Evolutionary conservation across 2,888 invertebrate species (phyloP).

Genomic region (Bembecia ichneumoniformis): DNA sequence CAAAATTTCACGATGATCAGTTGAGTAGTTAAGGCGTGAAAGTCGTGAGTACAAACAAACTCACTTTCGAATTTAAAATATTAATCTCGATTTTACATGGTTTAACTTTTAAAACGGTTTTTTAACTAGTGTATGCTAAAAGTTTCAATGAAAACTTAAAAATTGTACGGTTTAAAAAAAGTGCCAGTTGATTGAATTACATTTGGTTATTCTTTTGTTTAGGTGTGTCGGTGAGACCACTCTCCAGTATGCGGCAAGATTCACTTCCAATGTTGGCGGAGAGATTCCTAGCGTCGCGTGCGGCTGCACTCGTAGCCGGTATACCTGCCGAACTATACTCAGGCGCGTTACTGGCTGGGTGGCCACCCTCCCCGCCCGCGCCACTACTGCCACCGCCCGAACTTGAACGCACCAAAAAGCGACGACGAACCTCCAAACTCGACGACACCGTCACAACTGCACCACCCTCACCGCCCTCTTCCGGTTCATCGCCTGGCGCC

Average conservation of each 20-base stretch:
- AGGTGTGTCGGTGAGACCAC: conserved; percentile 68
- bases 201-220: conserved; percentile 14
- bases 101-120: too few species aligned
- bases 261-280: conserved; percentile 64
- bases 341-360: conserved; percentile 73
- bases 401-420: conserved; percentile 56
- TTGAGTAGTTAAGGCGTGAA: too few species aligned
- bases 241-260: conserved; percentile 65
- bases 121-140: too few species aligned
- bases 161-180: too few species aligned
- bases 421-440: conserved; percentile 60
- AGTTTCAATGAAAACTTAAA: too few species aligned
- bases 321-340: conserved; percentile 76
- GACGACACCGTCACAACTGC: conserved; percentile 46
- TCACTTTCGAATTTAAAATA: too few species aligned
- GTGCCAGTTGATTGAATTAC: too few species aligned
- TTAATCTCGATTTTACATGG: too few species aligned
- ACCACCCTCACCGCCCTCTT: conserved; percentile 58
- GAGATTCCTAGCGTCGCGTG: conserved; percentile 69
- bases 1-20: too few species aligned
- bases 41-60: too few species aligned
- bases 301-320: conserved; percentile 66
- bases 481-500: conserved; percentile 64
- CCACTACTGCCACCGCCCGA: conserved; percentile 66
- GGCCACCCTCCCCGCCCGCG: conserved; percentile 70